These are phyloP conservation scores for Salvelinus namaycush DNA, from an alignment of 2,113 vertebrate genomes.

Conservation along the genomic window DNA sequence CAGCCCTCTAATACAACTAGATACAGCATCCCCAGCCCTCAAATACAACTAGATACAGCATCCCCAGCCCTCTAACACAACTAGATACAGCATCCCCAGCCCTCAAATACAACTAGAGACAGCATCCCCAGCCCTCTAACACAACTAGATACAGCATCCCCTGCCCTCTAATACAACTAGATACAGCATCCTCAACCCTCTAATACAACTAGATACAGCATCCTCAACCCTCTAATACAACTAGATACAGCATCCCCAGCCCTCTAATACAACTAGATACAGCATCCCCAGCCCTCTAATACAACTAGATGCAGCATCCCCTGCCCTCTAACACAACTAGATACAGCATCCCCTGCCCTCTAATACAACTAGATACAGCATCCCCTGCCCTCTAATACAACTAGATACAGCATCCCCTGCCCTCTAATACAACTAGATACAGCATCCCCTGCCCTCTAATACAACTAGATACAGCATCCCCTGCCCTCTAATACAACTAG, in stretches of 20 bases:
- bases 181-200: neutral
- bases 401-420: neutral
- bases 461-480: neutral
- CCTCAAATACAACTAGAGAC: neutral
- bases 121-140: too few relatives aligned
- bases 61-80: too few relatives aligned
- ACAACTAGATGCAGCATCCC: neutral
- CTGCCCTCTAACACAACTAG: neutral
- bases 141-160: neutral
- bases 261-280: neutral
- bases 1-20: neutral
- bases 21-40: constrained; percentile 10
- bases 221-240: constrained; percentile 10
- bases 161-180: constrained; percentile 9
- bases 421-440: constrained; percentile 1
- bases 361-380: neutral
- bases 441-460: neutral
- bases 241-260: neutral
- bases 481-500: neutral
- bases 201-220: constrained; percentile 15
- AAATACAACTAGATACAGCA: neutral
- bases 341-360: constrained; percentile 27
- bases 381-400: too few relatives aligned
- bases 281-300: constrained; percentile 10
- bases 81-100: constrained; percentile 28